Evolutionary conservation across 2,797 vertebrate species (phyloP), one percentile per base, ranked within the genome.

Genomic region (Psittacula echo): DNA sequence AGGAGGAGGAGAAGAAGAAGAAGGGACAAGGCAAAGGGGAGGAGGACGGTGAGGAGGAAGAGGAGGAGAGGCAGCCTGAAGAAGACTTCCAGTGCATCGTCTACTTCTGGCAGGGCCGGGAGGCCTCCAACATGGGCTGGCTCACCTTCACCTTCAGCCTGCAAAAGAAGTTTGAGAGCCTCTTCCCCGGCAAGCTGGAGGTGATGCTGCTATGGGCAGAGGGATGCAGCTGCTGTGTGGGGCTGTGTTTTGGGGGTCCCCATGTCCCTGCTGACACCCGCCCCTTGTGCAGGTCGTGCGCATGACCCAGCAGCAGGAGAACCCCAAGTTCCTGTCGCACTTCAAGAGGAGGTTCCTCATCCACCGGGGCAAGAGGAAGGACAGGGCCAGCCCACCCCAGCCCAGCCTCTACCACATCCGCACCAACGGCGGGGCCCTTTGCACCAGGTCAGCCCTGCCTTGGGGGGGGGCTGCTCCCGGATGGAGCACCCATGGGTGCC

Each of bases 81-180:
- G 99, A 99, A 95, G 99, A 99, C 93, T 99, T 99, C 97, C 99
- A 99, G 98, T 99, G 99, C 84, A 98, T 99, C 4, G 99, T 99
- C 72, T 99, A 99, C 96, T 99, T 99, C 98, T 99, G 99, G 99
- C 99, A 99, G 98, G 99, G 99, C 97, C 97, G 99, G 2, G 99
- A 99, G 96, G 99, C 99, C 82, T 99, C 99, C 97, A 99, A 99
- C 97, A 99, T 99, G 99, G 99, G 99, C 96, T 99, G 99, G 99
- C 98, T 99, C 91, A 99, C 99, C 42, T 99, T 99, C 97, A 99
- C 99, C 86, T 99, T 99, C 98, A 99, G 99, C 87, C 98, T 99
- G 67, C 99, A 99, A 98, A 99, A 99, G 98, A 99, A 99, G 97
- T 99, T 99, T 6, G 99, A 99, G 97, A 99, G 98, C 87, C 99